phyloP scores from a whole-genome alignment of 1,140 invertebrate species.

The Nomia melanderi region DNA sequence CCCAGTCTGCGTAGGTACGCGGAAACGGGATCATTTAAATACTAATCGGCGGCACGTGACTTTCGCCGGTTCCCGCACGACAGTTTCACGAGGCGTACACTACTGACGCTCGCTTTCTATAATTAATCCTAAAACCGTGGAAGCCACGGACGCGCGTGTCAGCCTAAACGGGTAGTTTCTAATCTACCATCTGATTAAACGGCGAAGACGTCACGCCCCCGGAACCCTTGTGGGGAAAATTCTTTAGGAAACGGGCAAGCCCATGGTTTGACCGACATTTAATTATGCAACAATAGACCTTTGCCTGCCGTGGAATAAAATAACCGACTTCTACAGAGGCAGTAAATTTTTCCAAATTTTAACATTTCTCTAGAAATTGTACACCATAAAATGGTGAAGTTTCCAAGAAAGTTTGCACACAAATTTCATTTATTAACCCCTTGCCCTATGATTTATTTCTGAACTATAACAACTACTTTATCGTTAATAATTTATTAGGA shows the following conservation, averaged over 20 bases:
- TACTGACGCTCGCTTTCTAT: slow-evolving; percentile 58
- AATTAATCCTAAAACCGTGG: slow-evolving; percentile 59
- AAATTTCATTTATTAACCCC: too few species aligned
- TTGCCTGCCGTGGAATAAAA: not conserved
- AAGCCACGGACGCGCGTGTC: slow-evolving; percentile 17
- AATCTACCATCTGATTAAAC: slow-evolving; percentile 44
- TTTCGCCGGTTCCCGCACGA: slow-evolving; percentile 42
- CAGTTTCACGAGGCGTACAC: slow-evolving; percentile 27
- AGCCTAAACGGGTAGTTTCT: slow-evolving; percentile 34
- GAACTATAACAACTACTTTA: too few species aligned
- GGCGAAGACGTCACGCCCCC: not conserved
- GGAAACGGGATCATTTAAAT: slow-evolving; percentile 44
- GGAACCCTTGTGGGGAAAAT: not conserved
- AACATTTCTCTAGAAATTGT: too few species aligned
- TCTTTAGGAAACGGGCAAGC: not conserved
- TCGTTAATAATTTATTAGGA: too few species aligned
- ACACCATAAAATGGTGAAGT: too few species aligned
- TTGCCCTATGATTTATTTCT: too few species aligned
- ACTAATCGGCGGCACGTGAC: slow-evolving; percentile 54
- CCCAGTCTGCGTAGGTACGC: slow-evolving; percentile 6
- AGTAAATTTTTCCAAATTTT: too few species aligned
- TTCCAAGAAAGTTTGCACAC: too few species aligned
- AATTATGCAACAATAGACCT: not conserved
- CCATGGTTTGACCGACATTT: not conserved
- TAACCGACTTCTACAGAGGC: not conserved